These are phyloP conservation scores for Gadopsis bispinosus DNA, from an alignment of 2,797 vertebrate genomes.

Conservation along the genomic window DNA sequence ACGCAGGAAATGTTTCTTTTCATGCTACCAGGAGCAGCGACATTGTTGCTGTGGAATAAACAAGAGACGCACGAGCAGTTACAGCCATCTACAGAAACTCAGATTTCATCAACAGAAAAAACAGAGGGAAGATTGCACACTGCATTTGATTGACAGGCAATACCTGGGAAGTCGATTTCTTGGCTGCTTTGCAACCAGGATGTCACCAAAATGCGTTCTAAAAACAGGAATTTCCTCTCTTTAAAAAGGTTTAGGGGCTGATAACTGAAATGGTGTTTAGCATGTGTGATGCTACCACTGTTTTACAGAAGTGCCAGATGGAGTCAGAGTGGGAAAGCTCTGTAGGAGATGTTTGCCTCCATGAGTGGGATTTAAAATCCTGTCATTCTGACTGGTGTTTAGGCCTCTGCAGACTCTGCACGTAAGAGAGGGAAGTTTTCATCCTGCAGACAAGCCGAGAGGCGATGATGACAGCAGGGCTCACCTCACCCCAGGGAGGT, in stretches of 20 bases:
- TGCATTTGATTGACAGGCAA: conserved; percentile 38
- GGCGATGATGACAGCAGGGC: conserved; percentile 54
- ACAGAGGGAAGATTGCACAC: conserved; percentile 25
- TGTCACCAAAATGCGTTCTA: conserved; percentile 19
- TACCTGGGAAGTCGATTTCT: conserved; percentile 14
- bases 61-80: conserved; percentile 13
- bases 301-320: conserved; percentile 17
- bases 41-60: conserved; percentile 24
- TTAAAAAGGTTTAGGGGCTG: not conserved
- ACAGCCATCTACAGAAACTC: conserved; percentile 1
- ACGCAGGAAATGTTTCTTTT: conserved; percentile 8
- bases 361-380: conserved; percentile 45
- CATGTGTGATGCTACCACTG: conserved; percentile 12
- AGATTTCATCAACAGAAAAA: not conserved
- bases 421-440: conserved; percentile 53
- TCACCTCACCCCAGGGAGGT: conserved; percentile 51
- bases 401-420: conserved; percentile 34
- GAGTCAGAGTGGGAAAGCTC: conserved; percentile 35
- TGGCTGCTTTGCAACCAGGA: conserved; percentile 29
- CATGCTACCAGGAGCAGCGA: conserved; percentile 4
- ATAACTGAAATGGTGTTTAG: not conserved
- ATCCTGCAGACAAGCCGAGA: conserved; percentile 38
- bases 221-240: conserved; percentile 28
- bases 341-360: conserved; percentile 32
- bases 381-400: conserved; percentile 26